phyloP scores from a whole-genome alignment of 2,113 vertebrate genomes.

The Sardina pilchardus region DNA sequence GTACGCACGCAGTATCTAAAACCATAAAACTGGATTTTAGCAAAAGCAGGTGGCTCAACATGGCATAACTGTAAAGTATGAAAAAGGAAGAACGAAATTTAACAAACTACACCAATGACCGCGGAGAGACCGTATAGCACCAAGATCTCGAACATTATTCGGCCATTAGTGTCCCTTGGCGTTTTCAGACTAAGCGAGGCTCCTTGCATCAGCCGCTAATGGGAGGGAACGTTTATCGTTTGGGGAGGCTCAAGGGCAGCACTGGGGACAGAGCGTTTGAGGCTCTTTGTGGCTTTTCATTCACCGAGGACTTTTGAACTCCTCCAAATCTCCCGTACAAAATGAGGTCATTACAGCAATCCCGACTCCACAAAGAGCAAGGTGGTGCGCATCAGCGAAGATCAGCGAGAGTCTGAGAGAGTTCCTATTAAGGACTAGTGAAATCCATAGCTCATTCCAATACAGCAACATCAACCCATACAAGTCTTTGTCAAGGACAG shows the following conservation, averaged over 20 bases:
- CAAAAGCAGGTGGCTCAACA: not conserved
- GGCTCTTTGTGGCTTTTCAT: not conserved
- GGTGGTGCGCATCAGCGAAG: not conserved
- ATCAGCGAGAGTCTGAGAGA: not conserved
- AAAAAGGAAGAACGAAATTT: not conserved
- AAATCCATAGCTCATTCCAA: not conserved
- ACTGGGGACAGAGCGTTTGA: not conserved
- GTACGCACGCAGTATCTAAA: no score
- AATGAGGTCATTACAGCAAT: conserved; percentile 1
- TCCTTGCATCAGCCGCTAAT: conserved; percentile 6
- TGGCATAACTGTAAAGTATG: not conserved
- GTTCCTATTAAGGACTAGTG: not conserved
- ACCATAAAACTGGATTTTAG: not conserved
- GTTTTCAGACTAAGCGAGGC: not conserved
- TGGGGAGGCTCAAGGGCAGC: conserved; percentile 20
- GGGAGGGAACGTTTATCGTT: not conserved
- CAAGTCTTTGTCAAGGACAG: not conserved
- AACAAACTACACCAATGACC: not conserved
- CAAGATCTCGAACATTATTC: not conserved
- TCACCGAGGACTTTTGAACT: not conserved
- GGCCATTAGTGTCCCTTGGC: no score
- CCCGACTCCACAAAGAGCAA: not conserved
- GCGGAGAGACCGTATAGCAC: no score
- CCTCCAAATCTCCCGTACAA: not conserved
- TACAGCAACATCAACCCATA: not conserved